Conservation (phyloP, 2,888 invertebrate species). For the Cryptocephalus primarius region DNA sequence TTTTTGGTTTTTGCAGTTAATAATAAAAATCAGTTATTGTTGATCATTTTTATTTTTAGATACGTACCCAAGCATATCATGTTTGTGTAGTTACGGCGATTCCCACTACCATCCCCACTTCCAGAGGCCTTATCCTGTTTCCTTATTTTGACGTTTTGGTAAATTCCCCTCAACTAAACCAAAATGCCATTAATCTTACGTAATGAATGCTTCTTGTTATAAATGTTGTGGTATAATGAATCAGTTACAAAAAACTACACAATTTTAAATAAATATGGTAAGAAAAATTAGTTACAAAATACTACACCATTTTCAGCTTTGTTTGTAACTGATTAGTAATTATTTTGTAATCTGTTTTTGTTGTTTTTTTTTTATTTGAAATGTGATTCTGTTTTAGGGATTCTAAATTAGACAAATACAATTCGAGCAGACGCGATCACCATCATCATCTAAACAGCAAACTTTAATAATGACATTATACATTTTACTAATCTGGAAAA, state of each 20-base stretch:
- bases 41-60: conserved; percentile 23
- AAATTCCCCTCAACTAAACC: too few relatives aligned
- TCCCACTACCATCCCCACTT: too few relatives aligned
- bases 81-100: conserved; percentile 9
- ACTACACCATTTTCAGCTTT: too few relatives aligned
- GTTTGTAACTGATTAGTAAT: not conserved
- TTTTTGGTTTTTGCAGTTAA: not conserved
- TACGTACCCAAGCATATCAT: conserved; percentile 30
- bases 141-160: too few relatives aligned
- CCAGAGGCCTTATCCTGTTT: too few relatives aligned
- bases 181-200: too few relatives aligned
- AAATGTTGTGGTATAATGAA: not conserved
- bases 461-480: conserved; percentile 3
- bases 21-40: conserved; percentile 5
- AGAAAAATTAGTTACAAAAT: not conserved
- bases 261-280: not conserved
- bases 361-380: too few relatives aligned
- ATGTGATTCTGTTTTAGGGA: conserved; percentile 5
- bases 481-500: too few relatives aligned
- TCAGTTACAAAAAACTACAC: not conserved
- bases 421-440: conserved; percentile 1
- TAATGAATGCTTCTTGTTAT: too few relatives aligned
- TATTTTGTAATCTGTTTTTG: not conserved
- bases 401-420: conserved; percentile 5
- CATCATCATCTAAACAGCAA: conserved; percentile 5